Base-by-base conservation (phyloP, 2,888 invertebrate species). In the Caenorhabditis sp. region DNA sequence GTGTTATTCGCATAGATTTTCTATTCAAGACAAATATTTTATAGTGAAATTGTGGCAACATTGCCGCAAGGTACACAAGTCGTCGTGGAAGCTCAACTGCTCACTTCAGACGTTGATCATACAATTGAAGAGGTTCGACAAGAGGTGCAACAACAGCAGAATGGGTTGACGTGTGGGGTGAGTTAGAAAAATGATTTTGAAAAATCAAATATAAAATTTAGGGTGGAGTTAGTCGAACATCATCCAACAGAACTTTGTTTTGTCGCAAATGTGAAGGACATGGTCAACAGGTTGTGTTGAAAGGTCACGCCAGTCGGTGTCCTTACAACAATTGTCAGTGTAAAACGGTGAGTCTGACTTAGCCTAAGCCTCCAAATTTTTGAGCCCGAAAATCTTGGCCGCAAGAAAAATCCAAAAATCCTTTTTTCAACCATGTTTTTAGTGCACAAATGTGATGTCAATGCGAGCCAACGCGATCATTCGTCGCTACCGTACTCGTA, bases 381-480 rank as follows among this genome's bases (percentile, higher is more conserved):
- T n/a, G n/a, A n/a, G n/a, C n/a, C n/a, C n/a, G n/a, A n/a, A n/a
- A n/a, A n/a, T n/a, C n/a, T n/a, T n/a, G n/a, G n/a, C n/a, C n/a
- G n/a, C n/a, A n/a, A n/a, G n/a, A n/a, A n/a, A n/a, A n/a, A n/a
- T n/a, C n/a, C n/a, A n/a, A n/a, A n/a, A n/a, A n/a, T n/a, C n/a
- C n/a, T n/a, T n/a, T n/a, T n/a, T n/a, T n/a, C n/a, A n/a, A n/a
- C n/a, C n/a, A n/a, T n/a, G n/a, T n/a, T n/a, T n/a, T n/a, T n/a
- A n/a, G n/a, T 86, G 86, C 71, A 75, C 84, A 5, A 86, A 86
- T 68, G 86, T 86, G 67, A 86, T 86, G 86, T 81, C 82, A 23
- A 85, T 86, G 85, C 74, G 86, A 24, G 86, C 86, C 26, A 86
- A 87, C 63, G 86, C 86, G 6, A 86, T 86, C 69, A 86, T 86